Evolutionary conservation across 2,888 invertebrate genomes (phyloP), one percentile per base, ranked within the genome.

Genomic region (Augiades crinisus): DNA sequence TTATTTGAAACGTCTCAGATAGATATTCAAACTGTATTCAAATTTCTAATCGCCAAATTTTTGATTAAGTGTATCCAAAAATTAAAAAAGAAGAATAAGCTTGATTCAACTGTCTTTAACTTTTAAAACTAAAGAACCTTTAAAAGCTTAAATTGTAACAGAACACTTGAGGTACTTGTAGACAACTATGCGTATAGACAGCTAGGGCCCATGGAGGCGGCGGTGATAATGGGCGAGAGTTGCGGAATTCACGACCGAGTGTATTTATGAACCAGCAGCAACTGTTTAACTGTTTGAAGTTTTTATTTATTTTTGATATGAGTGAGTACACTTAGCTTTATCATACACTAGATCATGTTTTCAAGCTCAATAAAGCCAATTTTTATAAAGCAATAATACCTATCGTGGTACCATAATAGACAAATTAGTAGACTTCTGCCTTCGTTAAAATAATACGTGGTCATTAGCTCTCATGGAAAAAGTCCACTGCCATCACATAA

Each of bases 281-380:
- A n/a, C n/a, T n/a, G 73, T 76, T 76, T 78, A 80, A 76, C 77
- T 82, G 82, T 87, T 88, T 87, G 88, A 88, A 86, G 80, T 83
- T 78, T 74, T 83, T 75, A 81, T 84, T 81, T 81, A 63, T 77
- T 70, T 78, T 78, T 80, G 74, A 63, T 69, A n/a, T n/a, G n/a
- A n/a, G 62, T 66, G 67, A 62, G 62, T 71, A 65, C 58, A 65
- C 59, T 51, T 55, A 54, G 51, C n/a, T 41, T 30, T 47, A 19
- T 27, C 22, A 24, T 43, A 12, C 43, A 36, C 43, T 34, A 19
- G 19, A 43, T 47, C 44, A 38, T 47, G 44, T 31, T 52, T 47
- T 27, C 53, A 45, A 40, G 33, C 19, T 33, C 52, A 52, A 45
- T 27, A 52, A 38, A 33, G 24, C 13, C n/a, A n/a, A 52, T 45